Base-by-base conservation (phyloP, 2,888 invertebrate species). In the Acanthosoma haemorrhoidale region DNA sequence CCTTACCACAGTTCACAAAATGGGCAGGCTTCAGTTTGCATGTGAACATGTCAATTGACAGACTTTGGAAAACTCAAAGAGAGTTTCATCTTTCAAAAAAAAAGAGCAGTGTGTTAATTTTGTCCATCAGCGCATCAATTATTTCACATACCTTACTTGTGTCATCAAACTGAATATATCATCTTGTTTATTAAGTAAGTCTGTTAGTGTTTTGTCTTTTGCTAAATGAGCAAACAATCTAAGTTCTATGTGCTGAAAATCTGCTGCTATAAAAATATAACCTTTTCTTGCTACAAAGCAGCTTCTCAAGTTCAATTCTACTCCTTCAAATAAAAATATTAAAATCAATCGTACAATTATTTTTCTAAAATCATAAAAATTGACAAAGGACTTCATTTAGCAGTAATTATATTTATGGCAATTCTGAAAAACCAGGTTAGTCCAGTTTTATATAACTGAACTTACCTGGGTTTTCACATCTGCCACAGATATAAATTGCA, bases 211-310 rank as follows among this genome's bases (percentile, higher is more conserved):
- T 11, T 60, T 39, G 77, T 83, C 83, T 43, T 75, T 77, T 18
- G 83, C 80, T 39, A 77, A 77, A 75, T 79, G 79, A 71, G 84
- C 83, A 75, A 82, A 80, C 77, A 84, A 80, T 75, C 84, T 79
- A 73, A 83, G 82, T 78, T 84, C 84, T 72, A 82, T 79, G 76
- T 84, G 84, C 75, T 77, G 76, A 78, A 83, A 84, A 79, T 84
- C 84, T 0, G 82, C 83, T 41, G 81, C 81, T 72, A 84, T 70
- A 70, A 84, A 78, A 38, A 41, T 18, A 74, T 71, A 70, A 0
- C 80, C 80, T 0, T 72, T 73, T 0, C 82, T 77, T 0, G 81
- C 68, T 31, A 76, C 74, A 78, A 82, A 83, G 72, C 75, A 83
- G 78, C 67, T 67, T 32, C 67, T 29, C 18, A 67, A 57, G 15